Conservation (phyloP, 2,888 invertebrate species). For the Polydrusus pterygomalis region DNA sequence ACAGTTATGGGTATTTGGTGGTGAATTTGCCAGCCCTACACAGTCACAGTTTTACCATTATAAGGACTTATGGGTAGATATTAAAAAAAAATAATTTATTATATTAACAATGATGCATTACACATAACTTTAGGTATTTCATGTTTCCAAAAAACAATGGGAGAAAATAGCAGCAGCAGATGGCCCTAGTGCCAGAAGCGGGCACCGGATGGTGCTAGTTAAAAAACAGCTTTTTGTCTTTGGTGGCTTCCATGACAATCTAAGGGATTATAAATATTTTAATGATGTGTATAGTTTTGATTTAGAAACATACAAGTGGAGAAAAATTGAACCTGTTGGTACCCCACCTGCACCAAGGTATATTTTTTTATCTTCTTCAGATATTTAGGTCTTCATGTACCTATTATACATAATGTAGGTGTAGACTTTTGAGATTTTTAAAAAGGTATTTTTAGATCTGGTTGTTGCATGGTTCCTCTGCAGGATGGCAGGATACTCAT, state of each 20-base stretch:
- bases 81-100: neutral
- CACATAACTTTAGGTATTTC: conserved; percentile 74
- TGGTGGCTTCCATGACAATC: conserved; percentile 94
- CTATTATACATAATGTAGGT: neutral
- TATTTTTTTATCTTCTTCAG: neutral
- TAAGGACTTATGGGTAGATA: conserved; percentile 86
- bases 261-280: conserved; percentile 89
- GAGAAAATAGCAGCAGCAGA: conserved; percentile 84
- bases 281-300: conserved; percentile 91
- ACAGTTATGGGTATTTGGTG: conserved; percentile 89
- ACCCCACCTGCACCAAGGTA: conserved; percentile 81
- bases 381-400: neutral
- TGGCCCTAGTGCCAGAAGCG: conserved; percentile 89
- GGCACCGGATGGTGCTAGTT: conserved; percentile 89
- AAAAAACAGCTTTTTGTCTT: conserved; percentile 89
- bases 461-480: conserved; percentile 82
- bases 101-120: neutral
- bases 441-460: conserved; percentile 75
- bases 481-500: conserved; percentile 80
- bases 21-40: conserved; percentile 92
- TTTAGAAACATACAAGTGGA: conserved; percentile 86
- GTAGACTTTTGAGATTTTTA: neutral
- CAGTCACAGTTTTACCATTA: conserved; percentile 96
- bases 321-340: conserved; percentile 79
- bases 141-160: conserved; percentile 81